A percentile compares a stretch with the other conserved stretches of the same genome.
phyloP scores from a whole-genome alignment of 2,113 vertebrate species.

The Anhinga rufa region DNA sequence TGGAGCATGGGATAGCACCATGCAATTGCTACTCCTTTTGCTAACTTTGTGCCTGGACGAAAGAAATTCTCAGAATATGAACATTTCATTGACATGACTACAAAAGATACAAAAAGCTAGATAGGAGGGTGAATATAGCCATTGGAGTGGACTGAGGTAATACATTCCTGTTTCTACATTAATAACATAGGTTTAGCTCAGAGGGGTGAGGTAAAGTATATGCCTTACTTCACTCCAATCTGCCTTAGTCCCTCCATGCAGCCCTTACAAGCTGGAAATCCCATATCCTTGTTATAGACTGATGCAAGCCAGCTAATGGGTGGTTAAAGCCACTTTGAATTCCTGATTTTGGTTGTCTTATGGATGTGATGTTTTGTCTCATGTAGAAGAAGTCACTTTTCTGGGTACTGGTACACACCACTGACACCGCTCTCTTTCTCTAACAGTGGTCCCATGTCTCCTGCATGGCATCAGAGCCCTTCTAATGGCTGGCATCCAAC shows the following conservation, averaged over 20 bases:
- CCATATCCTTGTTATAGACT: neutral
- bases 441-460: neutral
- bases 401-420: neutral
- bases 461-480: neutral
- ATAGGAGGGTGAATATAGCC: neutral
- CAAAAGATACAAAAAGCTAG: neutral
- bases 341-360: neutral
- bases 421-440: neutral
- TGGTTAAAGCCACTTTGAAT: neutral
- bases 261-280: neutral
- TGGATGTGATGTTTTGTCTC: neutral
- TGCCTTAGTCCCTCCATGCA: neutral
- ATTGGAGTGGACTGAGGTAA: neutral
- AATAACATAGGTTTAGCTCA: neutral
- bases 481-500: neutral
- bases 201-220: neutral
- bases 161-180: neutral
- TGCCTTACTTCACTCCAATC: neutral
- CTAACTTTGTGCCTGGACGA: neutral
- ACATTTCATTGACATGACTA: neutral
- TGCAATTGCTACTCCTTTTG: neutral
- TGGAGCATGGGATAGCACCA: neutral
- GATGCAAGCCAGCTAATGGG: neutral
- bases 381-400: neutral
- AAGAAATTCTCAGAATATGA: neutral